phyloP scores from a whole-genome alignment of 1,140 invertebrate species.

The Palaemon carinicauda region DNA sequence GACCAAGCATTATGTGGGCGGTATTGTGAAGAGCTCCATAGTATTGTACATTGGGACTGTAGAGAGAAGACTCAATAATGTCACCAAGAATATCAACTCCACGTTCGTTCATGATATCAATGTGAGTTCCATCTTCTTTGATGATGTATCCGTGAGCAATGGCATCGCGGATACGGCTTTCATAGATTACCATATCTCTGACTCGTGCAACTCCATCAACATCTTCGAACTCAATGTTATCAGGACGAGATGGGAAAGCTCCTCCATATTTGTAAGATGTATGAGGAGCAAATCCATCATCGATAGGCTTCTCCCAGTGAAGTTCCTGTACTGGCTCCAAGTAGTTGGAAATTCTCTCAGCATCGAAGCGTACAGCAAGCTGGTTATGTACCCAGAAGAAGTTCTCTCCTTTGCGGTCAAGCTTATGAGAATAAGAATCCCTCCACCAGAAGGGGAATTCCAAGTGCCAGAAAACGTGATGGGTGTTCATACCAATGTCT shows the following conservation, averaged over 20 bases:
- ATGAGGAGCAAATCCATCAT: conserved; percentile 41
- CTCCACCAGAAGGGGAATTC: conserved; percentile 43
- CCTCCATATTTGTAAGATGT: conserved; percentile 44
- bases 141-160: conserved; percentile 29
- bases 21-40: neutral
- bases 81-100: neutral
- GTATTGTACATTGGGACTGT: neutral
- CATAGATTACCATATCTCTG: conserved; percentile 22
- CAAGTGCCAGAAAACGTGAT: conserved; percentile 37
- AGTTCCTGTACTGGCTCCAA: conserved; percentile 25
- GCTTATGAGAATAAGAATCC: neutral
- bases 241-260: conserved; percentile 36
- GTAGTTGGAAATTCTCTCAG: conserved; percentile 37
- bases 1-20: neutral
- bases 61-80: neutral
- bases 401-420: conserved; percentile 41
- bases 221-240: conserved; percentile 9
- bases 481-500: conserved; percentile 42
- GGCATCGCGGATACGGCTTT: conserved; percentile 30
- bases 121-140: neutral
- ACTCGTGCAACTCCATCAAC: conserved; percentile 41
- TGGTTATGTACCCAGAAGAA: conserved; percentile 48
- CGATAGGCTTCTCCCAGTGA: conserved; percentile 9
- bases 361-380: conserved; percentile 29
- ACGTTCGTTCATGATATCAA: conserved; percentile 3